Percentiles rank a stretch among this genome's conserved stretches.
phyloP scores from a whole-genome alignment of 2,113 vertebrate species.

The Rostratula benghalensis region DNA sequence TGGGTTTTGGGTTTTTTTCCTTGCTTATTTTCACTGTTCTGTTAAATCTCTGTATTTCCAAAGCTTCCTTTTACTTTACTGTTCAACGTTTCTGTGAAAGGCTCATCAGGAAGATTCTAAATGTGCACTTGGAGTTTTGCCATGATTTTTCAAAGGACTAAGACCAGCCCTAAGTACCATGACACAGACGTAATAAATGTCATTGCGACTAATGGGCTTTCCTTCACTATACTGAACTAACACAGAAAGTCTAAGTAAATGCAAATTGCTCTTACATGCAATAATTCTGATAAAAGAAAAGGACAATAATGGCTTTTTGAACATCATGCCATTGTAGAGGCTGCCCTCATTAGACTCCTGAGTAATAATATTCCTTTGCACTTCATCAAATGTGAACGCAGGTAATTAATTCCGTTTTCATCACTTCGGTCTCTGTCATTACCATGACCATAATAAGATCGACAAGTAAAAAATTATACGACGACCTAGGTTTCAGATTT shows the following conservation, averaged over 20 bases:
- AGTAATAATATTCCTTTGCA: background rate
- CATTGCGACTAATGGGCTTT: background rate
- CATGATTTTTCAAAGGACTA: background rate
- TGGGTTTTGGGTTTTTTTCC: background rate
- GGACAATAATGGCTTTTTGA: background rate
- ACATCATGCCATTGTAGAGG: background rate
- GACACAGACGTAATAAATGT: background rate
- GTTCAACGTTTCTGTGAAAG: background rate
- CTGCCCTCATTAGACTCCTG: background rate
- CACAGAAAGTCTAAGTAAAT: background rate
- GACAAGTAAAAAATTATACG: background rate
- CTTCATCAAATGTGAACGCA: background rate
- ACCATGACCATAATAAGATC: background rate
- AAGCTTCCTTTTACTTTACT: background rate
- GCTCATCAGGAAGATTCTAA: background rate
- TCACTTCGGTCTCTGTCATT: background rate
- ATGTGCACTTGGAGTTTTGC: background rate
- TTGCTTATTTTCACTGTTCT: background rate
- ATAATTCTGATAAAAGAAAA: background rate
- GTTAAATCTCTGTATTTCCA: background rate
- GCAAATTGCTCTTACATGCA: background rate
- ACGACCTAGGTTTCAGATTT: background rate
- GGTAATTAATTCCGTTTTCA: background rate
- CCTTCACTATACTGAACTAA: background rate
- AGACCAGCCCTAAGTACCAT: background rate